Evolutionary conservation across 2,113 vertebrate species (phyloP), one percentile per base, ranked within the genome.

Genomic region (Litocranius walleri): DNA sequence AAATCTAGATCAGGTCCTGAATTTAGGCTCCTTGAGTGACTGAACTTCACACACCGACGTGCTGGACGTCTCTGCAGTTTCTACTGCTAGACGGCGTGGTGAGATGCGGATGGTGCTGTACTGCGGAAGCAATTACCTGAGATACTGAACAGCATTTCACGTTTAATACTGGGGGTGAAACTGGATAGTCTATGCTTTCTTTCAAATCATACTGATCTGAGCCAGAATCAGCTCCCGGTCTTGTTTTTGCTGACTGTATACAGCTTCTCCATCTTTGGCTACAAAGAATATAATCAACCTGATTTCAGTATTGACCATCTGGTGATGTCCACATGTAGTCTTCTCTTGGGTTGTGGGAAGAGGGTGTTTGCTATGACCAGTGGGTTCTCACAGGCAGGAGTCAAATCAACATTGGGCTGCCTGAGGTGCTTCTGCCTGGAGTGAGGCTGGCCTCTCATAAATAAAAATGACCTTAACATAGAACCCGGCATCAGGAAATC

Each of bases 171-270:
- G n/a, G n/a, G n/a, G n/a, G n/a, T n/a, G n/a, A n/a, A n/a, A n/a
- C n/a, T n/a, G n/a, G n/a, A n/a, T n/a, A n/a, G n/a, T n/a, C n/a
- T n/a, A n/a, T n/a, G n/a, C n/a, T n/a, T n/a, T n/a, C n/a, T n/a
- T n/a, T n/a, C n/a, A n/a, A n/a, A n/a, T n/a, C n/a, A n/a, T n/a
- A n/a, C n/a, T 71, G 19, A 71, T 12, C n/a, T 36, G 19, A 71
- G 64, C 19, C 64, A 71, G 9, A 71, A 6, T 71, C 64, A 36
- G 64, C 19, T 71, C n/a, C 64, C 0, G 0, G 64, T 36, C n/a
- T 71, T 36, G n/a, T 71, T 71, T 64, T 17, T 64, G 62, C 62
- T 64, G 62, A 33, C 15, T n/a, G 62, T 64, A 64, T 4, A 64
- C 7, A 64, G 62, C 14, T 64, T 33, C 62, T 64, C 62, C 15